Evolutionary conservation across 2,888 invertebrate species (phyloP).

Genomic region (Synergus gifuensis): DNA sequence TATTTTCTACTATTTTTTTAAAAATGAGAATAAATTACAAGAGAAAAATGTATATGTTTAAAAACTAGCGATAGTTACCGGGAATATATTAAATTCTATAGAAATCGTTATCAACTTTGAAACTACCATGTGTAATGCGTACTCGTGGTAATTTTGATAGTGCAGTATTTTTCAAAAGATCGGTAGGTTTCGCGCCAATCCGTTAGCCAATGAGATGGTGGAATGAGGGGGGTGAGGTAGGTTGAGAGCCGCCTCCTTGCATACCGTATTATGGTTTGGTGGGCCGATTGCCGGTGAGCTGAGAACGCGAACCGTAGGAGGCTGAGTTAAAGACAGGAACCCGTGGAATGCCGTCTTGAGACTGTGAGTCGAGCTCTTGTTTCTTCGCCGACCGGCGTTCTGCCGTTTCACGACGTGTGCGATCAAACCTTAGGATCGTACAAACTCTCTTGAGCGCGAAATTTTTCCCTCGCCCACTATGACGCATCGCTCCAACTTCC

Average conservation of each 20-base stretch:
- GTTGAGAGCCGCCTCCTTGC: conserved; percentile 24
- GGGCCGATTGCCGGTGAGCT: conserved; percentile 62
- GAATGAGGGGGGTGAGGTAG: not conserved
- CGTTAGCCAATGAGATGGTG: conserved; percentile 9
- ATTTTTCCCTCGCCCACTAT: conserved; percentile 16
- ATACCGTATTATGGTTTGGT: conserved; percentile 61
- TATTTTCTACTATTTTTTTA: too few relatives aligned
- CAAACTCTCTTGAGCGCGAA: conserved; percentile 40
- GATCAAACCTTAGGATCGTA: conserved; percentile 51
- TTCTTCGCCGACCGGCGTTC: conserved; percentile 56
- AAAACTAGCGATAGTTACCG: not conserved
- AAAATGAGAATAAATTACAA: too few relatives aligned
- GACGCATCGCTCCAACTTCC: conserved; percentile 45
- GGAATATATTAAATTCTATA: not conserved
- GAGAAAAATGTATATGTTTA: too few relatives aligned
- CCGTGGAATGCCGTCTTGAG: conserved; percentile 71
- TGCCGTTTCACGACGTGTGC: conserved; percentile 56
- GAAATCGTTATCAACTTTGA: too few relatives aligned
- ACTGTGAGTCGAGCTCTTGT: conserved; percentile 54
- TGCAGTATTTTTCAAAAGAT: not conserved
- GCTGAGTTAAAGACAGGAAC: conserved; percentile 71
- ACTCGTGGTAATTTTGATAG: too few relatives aligned
- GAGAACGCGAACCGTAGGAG: conserved; percentile 67
- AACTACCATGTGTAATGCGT: too few relatives aligned
- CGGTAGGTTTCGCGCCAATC: not conserved